Percentiles rank a stretch among this genome's conserved stretches.
Conservation (phyloP, 2,797 vertebrate species). For the Phyllotis vaccarum region DNA sequence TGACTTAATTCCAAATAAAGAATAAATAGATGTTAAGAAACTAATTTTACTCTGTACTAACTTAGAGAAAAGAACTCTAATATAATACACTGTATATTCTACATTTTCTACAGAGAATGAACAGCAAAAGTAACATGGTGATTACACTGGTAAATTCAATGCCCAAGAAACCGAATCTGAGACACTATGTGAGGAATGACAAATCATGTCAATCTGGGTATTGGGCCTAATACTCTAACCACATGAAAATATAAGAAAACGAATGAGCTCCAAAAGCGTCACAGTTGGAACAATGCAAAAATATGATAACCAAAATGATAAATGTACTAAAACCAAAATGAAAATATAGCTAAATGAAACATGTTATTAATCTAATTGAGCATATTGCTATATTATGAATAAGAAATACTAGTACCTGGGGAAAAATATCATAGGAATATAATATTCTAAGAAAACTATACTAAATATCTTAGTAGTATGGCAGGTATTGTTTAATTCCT, state of each 20-base stretch:
- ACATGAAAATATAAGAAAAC: conserved; percentile 12
- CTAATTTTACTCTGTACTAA: background rate
- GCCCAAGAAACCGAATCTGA: conserved; percentile 59
- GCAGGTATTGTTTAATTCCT: background rate
- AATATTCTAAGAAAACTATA: background rate
- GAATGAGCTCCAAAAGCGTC: background rate
- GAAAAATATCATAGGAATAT: background rate
- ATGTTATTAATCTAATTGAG: background rate
- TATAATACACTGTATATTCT: background rate
- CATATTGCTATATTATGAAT: background rate
- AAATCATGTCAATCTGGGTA: conserved; percentile 55
- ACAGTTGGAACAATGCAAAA: background rate
- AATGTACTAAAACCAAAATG: background rate
- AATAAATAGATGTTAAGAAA: background rate
- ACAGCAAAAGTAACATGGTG: conserved; percentile 52
- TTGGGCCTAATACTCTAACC: conserved; percentile 58
- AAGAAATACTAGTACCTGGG: background rate
- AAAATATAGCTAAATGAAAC: background rate
- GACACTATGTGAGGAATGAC: conserved; percentile 56
- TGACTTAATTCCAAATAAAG: background rate
- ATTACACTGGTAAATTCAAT: conserved; percentile 77
- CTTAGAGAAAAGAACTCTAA: background rate
- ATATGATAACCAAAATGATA: background rate
- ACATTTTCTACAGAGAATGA: conserved; percentile 56
- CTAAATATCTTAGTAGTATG: background rate